Conservation (phyloP, 2,797 vertebrate genomes). For the Neomorphus geoffroyi region DNA sequence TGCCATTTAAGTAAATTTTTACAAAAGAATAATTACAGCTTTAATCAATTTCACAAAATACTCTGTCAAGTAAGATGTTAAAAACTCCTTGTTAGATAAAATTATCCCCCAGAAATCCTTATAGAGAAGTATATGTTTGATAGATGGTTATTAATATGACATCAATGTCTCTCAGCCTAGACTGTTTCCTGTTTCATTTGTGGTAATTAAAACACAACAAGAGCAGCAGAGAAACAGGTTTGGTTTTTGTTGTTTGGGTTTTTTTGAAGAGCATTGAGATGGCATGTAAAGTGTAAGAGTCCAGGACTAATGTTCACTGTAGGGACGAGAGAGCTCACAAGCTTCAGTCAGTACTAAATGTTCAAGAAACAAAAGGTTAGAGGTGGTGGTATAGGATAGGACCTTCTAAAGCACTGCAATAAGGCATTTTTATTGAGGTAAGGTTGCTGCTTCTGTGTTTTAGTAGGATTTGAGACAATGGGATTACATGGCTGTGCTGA, state of each 20-base stretch:
- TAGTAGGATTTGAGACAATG: background rate
- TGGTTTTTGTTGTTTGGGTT: background rate
- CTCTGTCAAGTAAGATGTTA: background rate
- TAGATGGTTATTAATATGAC: background rate
- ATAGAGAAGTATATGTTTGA: background rate
- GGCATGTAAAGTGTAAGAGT: background rate
- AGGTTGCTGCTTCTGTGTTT: background rate
- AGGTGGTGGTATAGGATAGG: background rate
- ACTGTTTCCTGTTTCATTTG: background rate
- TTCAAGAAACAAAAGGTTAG: background rate
- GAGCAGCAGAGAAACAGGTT: background rate
- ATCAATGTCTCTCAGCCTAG: background rate
- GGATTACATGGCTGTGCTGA: background rate
- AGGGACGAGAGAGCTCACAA: background rate
- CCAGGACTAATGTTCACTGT: background rate
- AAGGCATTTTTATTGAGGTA: background rate
- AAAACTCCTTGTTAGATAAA: background rate
- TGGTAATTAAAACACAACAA: background rate
- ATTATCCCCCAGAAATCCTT: background rate
- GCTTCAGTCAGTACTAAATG: background rate
- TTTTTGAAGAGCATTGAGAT: background rate
- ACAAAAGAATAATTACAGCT: background rate
- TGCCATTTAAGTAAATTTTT: background rate
- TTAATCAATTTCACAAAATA: background rate
- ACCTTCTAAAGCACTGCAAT: background rate